Base-by-base conservation (phyloP, 2,113 vertebrate genomes). In the Rutilus rutilus region DNA sequence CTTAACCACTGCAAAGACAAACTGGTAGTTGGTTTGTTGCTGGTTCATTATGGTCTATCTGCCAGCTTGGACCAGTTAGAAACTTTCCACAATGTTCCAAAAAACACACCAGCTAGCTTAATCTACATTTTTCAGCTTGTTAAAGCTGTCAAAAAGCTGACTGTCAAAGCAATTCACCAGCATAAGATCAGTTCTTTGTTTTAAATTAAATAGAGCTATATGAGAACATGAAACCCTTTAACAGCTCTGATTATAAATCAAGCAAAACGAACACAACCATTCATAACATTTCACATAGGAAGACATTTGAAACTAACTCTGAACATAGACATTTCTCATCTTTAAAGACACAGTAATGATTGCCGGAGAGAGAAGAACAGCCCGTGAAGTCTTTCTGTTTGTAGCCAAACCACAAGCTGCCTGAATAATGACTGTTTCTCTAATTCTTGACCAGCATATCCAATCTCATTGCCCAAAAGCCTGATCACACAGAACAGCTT, bases 401-500 rank as follows among this genome's bases (percentile, higher is more conserved):
- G 62, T 27, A 74, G 62, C 25, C 65, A 73, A 84, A 79, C 83
- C 57, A 79, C 74, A 83, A 83, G 81, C 64, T 54, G 47, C 78
- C 81, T 89, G 59, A 85, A 67, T 67, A 82, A 80, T 52, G 78
- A 69, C 80, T 82, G 62, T 82, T 82, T 82, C 62, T 78, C 73
- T 89, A 42, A 78, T 59, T 85, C 87, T 86, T 80, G 86, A 85
- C 83, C 23, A 50, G 42, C 59, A 52, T 85, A 86, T 90, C 90
- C 85, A 86, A 90, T 84, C 90, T 83, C 75, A 39, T 60, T 33
- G 86, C 74, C 62, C 45, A 33, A 78, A 83, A 75, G n/a, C 47
- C 7, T 75, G 83, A 85, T 78, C 83, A 88, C 88, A 87, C 88
- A 89, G 90, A 88, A 80, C 64, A 69, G 88, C 90, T 91, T 86